Evolutionary conservation across 2,797 vertebrate species (phyloP).

Genomic region (Sardinella longiceps): DNA sequence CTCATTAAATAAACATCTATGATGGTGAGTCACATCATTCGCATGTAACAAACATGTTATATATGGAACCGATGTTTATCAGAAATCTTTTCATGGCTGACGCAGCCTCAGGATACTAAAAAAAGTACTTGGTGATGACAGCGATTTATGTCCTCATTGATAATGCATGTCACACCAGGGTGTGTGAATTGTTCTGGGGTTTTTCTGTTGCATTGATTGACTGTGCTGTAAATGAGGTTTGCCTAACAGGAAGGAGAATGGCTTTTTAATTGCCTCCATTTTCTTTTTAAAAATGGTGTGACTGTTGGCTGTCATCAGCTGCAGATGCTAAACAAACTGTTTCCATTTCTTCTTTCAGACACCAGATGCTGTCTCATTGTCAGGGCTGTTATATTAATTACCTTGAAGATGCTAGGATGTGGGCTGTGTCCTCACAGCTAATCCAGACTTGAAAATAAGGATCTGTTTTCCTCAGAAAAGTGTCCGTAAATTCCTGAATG

Average conservation of each 20-base stretch:
- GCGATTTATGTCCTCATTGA: conserved; percentile 8
- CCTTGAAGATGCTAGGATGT: neutral
- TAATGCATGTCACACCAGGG: conserved; percentile 23
- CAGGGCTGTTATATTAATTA: conserved; percentile 46
- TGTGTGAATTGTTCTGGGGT: conserved; percentile 13
- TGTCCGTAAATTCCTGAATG: neutral
- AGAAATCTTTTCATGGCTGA: neutral
- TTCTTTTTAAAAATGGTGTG: conserved; percentile 41
- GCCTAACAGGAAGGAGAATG: conserved; percentile 40
- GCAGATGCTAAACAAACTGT: conserved; percentile 52
- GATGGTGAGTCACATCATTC: neutral
- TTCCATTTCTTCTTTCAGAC: conserved; percentile 42
- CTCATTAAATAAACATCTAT: neutral
- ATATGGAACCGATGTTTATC: neutral
- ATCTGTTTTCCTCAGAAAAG: neutral
- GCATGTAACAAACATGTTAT: neutral
- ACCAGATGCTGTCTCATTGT: conserved; percentile 48
- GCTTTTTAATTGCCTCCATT: conserved; percentile 55
- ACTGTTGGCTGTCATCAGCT: conserved; percentile 44
- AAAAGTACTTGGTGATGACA: neutral
- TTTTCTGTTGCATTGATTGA: conserved; percentile 39
- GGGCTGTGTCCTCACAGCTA: neutral
- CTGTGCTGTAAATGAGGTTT: conserved; percentile 45
- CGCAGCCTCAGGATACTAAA: neutral
- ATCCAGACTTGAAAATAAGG: neutral